These are phyloP conservation scores for Drymodes brunneopygia DNA, from an alignment of 2,113 vertebrate genomes.

Conservation along the genomic window DNA sequence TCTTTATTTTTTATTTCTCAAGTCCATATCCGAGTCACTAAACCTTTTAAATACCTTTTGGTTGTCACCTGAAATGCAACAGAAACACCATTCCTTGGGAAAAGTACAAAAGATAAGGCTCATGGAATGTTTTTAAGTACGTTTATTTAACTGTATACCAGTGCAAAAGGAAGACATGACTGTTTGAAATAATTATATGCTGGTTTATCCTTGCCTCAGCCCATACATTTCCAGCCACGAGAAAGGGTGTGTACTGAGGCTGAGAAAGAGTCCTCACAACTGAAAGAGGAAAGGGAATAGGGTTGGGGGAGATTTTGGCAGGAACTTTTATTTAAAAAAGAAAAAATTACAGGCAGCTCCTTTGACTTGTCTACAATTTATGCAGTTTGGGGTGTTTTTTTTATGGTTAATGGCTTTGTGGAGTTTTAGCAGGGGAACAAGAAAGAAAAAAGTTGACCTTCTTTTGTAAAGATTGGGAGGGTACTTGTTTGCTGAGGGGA, in stretches of 20 bases:
- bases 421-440: background rate
- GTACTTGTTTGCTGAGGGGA: background rate
- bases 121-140: background rate
- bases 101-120: background rate
- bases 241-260: background rate
- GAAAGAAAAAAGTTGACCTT: background rate
- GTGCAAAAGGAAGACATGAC: background rate
- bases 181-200: background rate
- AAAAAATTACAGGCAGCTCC: background rate
- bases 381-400: background rate
- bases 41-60: background rate
- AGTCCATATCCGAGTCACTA: background rate
- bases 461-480: background rate
- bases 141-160: background rate
- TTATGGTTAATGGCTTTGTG: background rate
- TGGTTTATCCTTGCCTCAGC: background rate
- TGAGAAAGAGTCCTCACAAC: background rate
- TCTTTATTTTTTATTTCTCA: background rate
- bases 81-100: background rate
- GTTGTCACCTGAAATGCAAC: conserved; percentile 7
- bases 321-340: background rate
- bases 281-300: background rate
- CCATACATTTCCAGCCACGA: background rate
- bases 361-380: background rate
- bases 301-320: background rate